Base-by-base conservation (phyloP, 2,888 invertebrate species). In the Clepsis dumicolana region DNA sequence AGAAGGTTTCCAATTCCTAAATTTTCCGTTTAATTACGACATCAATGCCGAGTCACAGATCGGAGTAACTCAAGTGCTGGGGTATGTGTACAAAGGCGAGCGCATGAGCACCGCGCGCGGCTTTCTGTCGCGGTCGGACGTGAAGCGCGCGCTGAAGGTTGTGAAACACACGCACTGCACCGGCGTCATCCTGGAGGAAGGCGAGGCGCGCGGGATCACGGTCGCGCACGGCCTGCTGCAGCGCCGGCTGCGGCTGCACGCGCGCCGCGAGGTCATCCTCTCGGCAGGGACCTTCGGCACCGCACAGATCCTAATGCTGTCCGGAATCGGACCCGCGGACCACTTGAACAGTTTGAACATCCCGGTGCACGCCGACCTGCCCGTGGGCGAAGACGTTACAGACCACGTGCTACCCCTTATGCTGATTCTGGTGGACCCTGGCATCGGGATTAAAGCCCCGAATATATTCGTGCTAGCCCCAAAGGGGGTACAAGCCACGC, bases 281-380 rank as follows among this genome's bases (percentile, higher is more conserved):
- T 82, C 86, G 35, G 89, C 90, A 0, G 91, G 91, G 0, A 67
- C 89, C 0, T 70, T 90, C 1, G 87, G 80, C 0, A 85, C 86
- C 0, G 83, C 90, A 8, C 88, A 90, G 44, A 78, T 91, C 64
- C 67, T 91, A 60, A 79, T 87, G 87, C 67, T 85, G 25, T 91
- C 90, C 0, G 91, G 91, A 0, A 71, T 91, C 1, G 91, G 90
- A 0, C 86, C 81, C 1, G 76, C 80, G 1, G 75, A 78, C 0
- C 88, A 88, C 57, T 75, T 90, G 38, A 38, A 70, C 4, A 54
- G 71, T 4, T 72, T 86, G 61, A 75, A 75, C 0, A 83, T 90
- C 18, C 65, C 74, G 0, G 79, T 86, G 2, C 77, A 74, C 38
- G 77, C 74, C 0, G 77, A 89, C 64, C 67, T 87, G 18, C 80